Base-by-base conservation (phyloP, 2,888 invertebrate species). In the Sarcophaga variegata region DNA sequence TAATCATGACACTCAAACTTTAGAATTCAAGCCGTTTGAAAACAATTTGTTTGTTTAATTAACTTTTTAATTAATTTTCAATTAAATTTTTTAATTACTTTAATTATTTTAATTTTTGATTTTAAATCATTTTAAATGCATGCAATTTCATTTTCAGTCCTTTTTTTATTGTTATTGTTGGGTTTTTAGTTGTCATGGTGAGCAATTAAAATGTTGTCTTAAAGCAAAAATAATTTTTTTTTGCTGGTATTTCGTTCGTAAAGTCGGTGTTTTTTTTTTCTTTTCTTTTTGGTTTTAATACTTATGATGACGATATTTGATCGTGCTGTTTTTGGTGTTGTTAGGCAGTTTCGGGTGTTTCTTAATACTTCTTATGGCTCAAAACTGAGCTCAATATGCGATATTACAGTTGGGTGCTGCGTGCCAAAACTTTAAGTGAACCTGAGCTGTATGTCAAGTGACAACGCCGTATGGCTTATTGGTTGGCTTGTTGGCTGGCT, bases 201-300 rank as follows among this genome's bases (percentile, higher is more conserved):
- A 72, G 88, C 88, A 90, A 90, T 90, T 89, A 90, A 90, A 90
- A 89, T 88, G 89, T 88, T 86, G 88, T 85, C 79, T 71, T 83
- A 77, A 72, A 84, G 63, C 83, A 59, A 85, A 81, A 37, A 12
- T 54, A 0, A 17, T 69, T 80, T 74, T 71, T 76, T 69, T 62
- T 71, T 71, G 14, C 11, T 59, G 11, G 17, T 54, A 54, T 54
- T 54, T 54, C 54, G 12, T 54, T 54, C 4, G 54, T 17, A 62
- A 69, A 12, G 63, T 81, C 69, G 45, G 22, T 22, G 22, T 22
- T 22, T 22, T 22, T 22, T 62, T 59, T 85, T 81, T 70, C 67
- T 62, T 27, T 70, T 69, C 67, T 37, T 64, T 37, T 60, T 25
- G 75, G 49, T 37, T 75, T 70, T 80, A 63, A 84, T 45, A 71